phyloP scores from a whole-genome alignment of 2,797 vertebrate genomes.

The Sebastes oblongus region DNA sequence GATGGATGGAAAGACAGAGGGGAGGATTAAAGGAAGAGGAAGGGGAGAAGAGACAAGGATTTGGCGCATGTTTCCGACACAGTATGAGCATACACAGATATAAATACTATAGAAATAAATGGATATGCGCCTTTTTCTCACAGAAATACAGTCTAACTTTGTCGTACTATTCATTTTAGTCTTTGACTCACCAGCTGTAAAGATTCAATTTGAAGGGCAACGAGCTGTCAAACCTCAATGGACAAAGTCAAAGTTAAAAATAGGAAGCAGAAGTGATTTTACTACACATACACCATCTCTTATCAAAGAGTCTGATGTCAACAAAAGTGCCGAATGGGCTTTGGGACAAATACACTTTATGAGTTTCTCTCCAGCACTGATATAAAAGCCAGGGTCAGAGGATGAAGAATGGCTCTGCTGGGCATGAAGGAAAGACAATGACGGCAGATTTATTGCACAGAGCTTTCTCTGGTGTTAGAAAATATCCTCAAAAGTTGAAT shows the following conservation, averaged over 20 bases:
- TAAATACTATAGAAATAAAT: background rate
- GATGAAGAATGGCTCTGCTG: slow-evolving; percentile 14
- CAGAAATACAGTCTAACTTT: background rate
- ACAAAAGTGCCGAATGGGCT: slow-evolving; percentile 6
- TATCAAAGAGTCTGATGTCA: slow-evolving; percentile 21
- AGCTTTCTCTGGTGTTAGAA: background rate
- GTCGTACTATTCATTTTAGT: background rate
- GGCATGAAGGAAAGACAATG: slow-evolving; percentile 13
- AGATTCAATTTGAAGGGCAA: background rate
- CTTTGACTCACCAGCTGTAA: background rate
- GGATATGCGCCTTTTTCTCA: background rate
- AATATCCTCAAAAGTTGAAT: background rate
- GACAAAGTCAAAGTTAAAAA: slow-evolving; percentile 8
- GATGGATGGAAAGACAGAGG: background rate
- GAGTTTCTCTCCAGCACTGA: slow-evolving; percentile 18
- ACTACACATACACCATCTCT: background rate
- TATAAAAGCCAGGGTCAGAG: slow-evolving; percentile 36
- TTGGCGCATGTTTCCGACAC: background rate
- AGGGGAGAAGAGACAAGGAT: background rate
- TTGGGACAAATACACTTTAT: slow-evolving; percentile 10
- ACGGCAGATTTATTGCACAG: background rate
- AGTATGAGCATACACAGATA: background rate
- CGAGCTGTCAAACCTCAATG: background rate
- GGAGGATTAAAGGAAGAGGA: background rate
- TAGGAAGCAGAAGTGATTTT: slow-evolving; percentile 4